Evolutionary conservation across 2,888 invertebrate genomes (phyloP).

Genomic region (Pyrochroa serraticornis): DNA sequence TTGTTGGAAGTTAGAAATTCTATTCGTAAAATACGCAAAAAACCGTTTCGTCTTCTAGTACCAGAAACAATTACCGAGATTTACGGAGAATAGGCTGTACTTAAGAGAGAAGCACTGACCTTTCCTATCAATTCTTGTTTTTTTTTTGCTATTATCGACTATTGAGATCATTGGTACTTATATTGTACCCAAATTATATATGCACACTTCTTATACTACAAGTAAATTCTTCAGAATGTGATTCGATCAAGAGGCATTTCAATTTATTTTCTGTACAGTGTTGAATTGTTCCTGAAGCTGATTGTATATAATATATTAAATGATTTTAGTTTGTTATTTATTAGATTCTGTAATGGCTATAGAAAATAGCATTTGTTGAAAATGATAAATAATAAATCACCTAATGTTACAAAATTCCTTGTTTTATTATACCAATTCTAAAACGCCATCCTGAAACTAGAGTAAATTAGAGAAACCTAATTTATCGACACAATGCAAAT

Average conservation of each 20-base stretch:
- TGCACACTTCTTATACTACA: conserved; percentile 6
- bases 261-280: conserved; percentile 32
- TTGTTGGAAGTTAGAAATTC: conserved; percentile 9
- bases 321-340: conserved; percentile 46
- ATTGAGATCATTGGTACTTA: conserved; percentile 3
- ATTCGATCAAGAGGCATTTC: conserved; percentile 31
- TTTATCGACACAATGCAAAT: no score
- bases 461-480: no score
- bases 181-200: conserved; percentile 7
- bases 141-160: conserved; percentile 7
- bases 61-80: conserved; percentile 19
- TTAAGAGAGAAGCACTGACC: conserved; percentile 22
- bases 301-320: conserved; percentile 36
- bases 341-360: conserved; percentile 45
- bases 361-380: conserved; percentile 48
- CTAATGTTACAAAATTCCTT: conserved; percentile 40
- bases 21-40: conserved; percentile 11
- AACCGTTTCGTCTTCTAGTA: conserved; percentile 7
- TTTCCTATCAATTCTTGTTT: conserved; percentile 13
- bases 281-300: conserved; percentile 36
- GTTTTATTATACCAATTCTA: background rate
- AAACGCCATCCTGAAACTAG: no score
- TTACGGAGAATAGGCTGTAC: conserved; percentile 26
- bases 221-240: conserved; percentile 12
- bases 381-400: conserved; percentile 44